These are phyloP conservation scores for Cheilosia grossa DNA, from an alignment of 2,888 invertebrate species.

Conservation along the genomic window DNA sequence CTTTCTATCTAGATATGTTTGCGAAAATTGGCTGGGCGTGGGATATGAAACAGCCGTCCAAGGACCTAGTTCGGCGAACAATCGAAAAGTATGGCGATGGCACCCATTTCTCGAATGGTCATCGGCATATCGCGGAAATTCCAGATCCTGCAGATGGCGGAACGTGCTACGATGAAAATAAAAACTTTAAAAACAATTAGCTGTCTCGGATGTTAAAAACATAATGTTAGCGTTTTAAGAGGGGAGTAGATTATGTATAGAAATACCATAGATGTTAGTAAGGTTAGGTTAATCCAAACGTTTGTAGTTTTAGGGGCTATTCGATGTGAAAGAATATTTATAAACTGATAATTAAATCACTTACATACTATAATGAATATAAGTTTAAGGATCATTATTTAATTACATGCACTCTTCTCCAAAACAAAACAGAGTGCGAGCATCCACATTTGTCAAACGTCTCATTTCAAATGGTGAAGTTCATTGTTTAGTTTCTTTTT, in stretches of 20 bases:
- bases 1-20: constrained; percentile 88
- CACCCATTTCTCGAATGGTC: constrained; percentile 79
- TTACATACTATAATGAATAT: constrained; percentile 7
- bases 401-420: constrained; percentile 32
- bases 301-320: constrained; percentile 28
- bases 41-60: constrained; percentile 88
- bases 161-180: constrained; percentile 56
- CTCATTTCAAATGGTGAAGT: constrained; percentile 51
- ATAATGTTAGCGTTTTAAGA: constrained; percentile 40
- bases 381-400: constrained; percentile 2
- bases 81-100: constrained; percentile 85
- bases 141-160: constrained; percentile 78
- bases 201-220: constrained; percentile 5
- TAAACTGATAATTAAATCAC: constrained; percentile 15
- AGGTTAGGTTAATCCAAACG: constrained; percentile 39
- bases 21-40: constrained; percentile 90
- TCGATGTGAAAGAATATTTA: constrained; percentile 29
- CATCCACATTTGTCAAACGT: background rate
- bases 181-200: constrained; percentile 66
- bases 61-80: constrained; percentile 84
- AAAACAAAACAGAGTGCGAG: background rate
- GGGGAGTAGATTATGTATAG: constrained; percentile 42
- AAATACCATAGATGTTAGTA: constrained; percentile 39
- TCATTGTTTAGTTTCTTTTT: constrained; percentile 50
- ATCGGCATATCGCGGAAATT: constrained; percentile 80